A percentile compares a stretch with the other conserved stretches of the same genome.
Conservation (phyloP, 1,140 invertebrate genomes). For the Cecropterus lyciades region DNA sequence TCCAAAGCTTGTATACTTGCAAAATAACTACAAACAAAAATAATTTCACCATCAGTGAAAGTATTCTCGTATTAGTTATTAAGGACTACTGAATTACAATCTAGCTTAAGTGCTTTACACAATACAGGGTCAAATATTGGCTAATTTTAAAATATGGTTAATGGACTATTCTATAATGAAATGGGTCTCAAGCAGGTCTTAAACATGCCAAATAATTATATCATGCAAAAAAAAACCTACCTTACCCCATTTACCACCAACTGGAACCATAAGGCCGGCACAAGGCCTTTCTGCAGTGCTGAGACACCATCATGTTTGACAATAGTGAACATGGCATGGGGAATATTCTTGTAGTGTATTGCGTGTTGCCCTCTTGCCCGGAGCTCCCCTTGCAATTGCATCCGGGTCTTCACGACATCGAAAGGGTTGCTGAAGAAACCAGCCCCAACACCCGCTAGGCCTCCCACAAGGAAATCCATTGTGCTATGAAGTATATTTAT, state of each 20-base stretch:
- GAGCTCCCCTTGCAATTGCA: slow-evolving; percentile 96
- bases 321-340: slow-evolving; percentile 89
- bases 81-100: too few species aligned
- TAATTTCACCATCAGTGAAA: too few species aligned
- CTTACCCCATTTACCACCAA: slow-evolving; percentile 81
- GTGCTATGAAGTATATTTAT: slow-evolving; percentile 54
- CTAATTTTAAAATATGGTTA: too few species aligned
- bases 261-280: slow-evolving; percentile 88
- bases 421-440: slow-evolving; percentile 90
- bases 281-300: slow-evolving; percentile 90
- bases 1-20: too few species aligned
- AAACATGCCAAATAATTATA: neutral
- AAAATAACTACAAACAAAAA: too few species aligned
- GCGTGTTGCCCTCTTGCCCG: slow-evolving; percentile 87
- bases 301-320: slow-evolving; percentile 87
- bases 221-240: slow-evolving; percentile 60
- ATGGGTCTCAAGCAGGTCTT: too few species aligned
- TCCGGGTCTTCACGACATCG: slow-evolving; percentile 92
- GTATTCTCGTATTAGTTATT: too few species aligned
- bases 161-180: too few species aligned
- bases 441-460: slow-evolving; percentile 87
- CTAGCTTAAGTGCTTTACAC: too few species aligned
- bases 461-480: slow-evolving; percentile 89
- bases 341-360: slow-evolving; percentile 88
- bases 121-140: too few species aligned